These are phyloP conservation scores for Paramuricea clavata DNA, from an alignment of 92 coral and sea anemone genomes.

Conservation along the genomic window DNA sequence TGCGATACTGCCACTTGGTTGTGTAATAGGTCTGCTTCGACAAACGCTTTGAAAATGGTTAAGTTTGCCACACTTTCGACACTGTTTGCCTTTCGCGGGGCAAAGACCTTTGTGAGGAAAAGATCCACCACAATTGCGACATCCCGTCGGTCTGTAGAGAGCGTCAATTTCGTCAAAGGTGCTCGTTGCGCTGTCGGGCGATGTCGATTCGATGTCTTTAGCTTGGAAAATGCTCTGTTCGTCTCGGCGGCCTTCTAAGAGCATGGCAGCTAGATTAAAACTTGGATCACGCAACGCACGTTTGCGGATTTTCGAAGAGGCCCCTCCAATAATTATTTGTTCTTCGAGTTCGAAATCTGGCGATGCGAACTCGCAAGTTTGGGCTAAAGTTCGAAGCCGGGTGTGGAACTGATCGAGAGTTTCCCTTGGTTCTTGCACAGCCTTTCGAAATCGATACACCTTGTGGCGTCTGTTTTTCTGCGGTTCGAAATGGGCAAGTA, in stretches of 20 bases:
- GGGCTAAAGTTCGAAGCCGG: slow-evolving; percentile 22
- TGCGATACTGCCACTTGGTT: neutral
- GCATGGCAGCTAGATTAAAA: no score
- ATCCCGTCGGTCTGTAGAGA: slow-evolving; percentile 2
- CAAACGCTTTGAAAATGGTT: slow-evolving; percentile 57
- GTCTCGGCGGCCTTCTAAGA: no score
- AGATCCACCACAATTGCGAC: slow-evolving; percentile 17
- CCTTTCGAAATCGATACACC: slow-evolving; percentile 25
- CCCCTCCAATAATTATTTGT: no score
- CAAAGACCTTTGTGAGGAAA: neutral
- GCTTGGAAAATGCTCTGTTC: no score
- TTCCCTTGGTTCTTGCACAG: slow-evolving; percentile 35
- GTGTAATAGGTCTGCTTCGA: neutral
- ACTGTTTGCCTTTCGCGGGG: neutral
- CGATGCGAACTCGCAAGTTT: slow-evolving; percentile 36
- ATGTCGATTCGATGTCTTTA: no score
- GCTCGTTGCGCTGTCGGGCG: no score
- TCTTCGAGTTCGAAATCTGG: neutral
- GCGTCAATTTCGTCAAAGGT: neutral
- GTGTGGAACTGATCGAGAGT: slow-evolving; percentile 41
- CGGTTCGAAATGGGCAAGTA: slow-evolving; percentile 33
- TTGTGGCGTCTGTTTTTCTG: slow-evolving; percentile 37
- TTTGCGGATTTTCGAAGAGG: no score
- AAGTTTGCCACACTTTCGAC: neutral
- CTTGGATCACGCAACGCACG: no score